Evolutionary conservation across 2,797 vertebrate genomes (phyloP), one percentile per base, ranked within the genome.

Genomic region (Dipus sagitta): DNA sequence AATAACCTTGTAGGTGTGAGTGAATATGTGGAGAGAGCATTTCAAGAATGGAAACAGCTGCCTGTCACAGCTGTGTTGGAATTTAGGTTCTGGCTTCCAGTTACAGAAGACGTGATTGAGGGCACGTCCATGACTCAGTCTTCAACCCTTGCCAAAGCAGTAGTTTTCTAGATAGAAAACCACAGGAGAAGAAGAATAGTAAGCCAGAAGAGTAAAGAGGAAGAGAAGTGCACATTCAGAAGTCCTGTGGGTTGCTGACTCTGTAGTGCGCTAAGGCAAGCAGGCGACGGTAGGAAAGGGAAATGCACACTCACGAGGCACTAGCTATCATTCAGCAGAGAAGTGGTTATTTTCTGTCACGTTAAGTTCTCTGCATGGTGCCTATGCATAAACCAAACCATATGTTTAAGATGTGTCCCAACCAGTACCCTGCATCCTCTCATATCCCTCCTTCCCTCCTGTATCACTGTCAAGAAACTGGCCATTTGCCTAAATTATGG

Each of bases 101-200:
- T 96, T 97, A 91, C 9, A 0, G 88, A 91, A 97, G 94, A 95
- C 52, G 65, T 90, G 96, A 96, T 97, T 94, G 91, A 77, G 88
- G 81, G 96, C 96, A 96, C 0, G 0, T 93, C 92, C 0, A 0
- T 98, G 98, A 98, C 96, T 98, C 98, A 98, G 14, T 28, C 72
- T 92, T 86, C 94, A 0, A 0, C 13, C 62, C 24, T 96, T 98
- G 98, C 98, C 98, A 98, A 98, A 97, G 84, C 82, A 97, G 98
- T 97, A 98, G 97, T 97, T 97, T 92, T 97, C 97, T 96, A 98
- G 95, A 10, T 93, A 94, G 85, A 95, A 96, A 95, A 14, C 14
- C 92, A 92, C 62, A 90, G 68, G 52, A 93, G 75, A 96, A 95
- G 78, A 26, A 70, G 95, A 93, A 70, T 2, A 92, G 70, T 60